These are phyloP conservation scores for Sitta carolinensis DNA, from an alignment of 2,797 vertebrate species.

Conservation along the genomic window DNA sequence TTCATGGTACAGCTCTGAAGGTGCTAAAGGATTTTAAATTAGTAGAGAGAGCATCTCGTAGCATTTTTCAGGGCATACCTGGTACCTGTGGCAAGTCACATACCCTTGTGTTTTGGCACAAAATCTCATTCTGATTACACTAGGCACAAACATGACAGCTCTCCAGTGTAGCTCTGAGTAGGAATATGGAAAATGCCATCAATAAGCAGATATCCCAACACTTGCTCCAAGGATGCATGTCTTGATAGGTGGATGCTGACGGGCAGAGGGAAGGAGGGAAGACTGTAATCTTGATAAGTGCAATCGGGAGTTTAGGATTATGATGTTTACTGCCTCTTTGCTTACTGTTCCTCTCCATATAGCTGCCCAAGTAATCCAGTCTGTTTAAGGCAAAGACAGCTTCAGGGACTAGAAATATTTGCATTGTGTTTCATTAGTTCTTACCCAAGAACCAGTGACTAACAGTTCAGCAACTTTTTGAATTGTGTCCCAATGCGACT, in stretches of 20 bases:
- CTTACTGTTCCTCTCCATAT: not conserved
- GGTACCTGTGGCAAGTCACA: not conserved
- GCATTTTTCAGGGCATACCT: not conserved
- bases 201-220: not conserved
- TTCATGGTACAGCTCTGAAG: not conserved
- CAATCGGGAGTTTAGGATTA: not conserved
- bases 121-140: not conserved
- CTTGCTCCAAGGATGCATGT: not conserved
- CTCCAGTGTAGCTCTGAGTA: not conserved
- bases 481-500: not conserved
- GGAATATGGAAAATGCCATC: not conserved
- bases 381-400: not conserved
- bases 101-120: not conserved
- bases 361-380: not conserved
- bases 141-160: not conserved
- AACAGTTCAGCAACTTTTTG: not conserved
- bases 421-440: not conserved
- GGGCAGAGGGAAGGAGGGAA: accelerated
- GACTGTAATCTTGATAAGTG: not conserved
- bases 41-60: accelerated
- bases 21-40: not conserved
- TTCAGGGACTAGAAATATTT: not conserved
- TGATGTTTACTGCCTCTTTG: not conserved
- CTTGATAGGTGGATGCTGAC: not conserved
- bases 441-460: not conserved